Base-by-base conservation (phyloP, 2,888 invertebrate species). In the Morpho achilles region DNA sequence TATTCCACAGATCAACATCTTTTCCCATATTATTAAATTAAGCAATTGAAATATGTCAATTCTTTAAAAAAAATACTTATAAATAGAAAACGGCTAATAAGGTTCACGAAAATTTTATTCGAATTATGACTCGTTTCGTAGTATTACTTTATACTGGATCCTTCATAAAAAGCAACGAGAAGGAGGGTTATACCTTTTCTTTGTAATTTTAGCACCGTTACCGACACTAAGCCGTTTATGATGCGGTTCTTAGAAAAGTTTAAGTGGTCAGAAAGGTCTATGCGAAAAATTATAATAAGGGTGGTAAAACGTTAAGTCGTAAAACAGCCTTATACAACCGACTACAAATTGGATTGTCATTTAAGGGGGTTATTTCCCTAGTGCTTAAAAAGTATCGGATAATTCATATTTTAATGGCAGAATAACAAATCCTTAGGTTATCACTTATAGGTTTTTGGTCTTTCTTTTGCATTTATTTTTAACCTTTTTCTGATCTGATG, bases 141-240 rank as follows among this genome's bases (percentile, higher is more conserved):
- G 75, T 82, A 77, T 82, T 81, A 79, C 83, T 80, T 83, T 84
- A 81, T 83, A 82, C 72, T 78, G 74, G 75, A 79, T 79, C 82
- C 82, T 79, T 84, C 81, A 79, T 79, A 85, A 85, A 86, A 83
- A 81, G 76, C 83, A 82, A 75, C 82, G 80, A 84, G 84, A 84
- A 81, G 80, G 78, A 79, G 79, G 77, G 72, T 80, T 76, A 76
- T 77, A 82, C 78, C 79, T 82, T 80, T 82, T 81, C 79, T 83
- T 83, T 78, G 83, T 85, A 84, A 87, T 87, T 87, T 80, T 78
- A 81, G 78, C 80, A 76, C 77, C 82, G 84, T 84, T 84, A 86
- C 81, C 74, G 81, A 75, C 78, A 82, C 83, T 85, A 84, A 86
- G 84, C 83, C 80, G 81, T 87, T 87, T 86, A 87, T 84, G 87